Base-by-base conservation (phyloP, 2,113 vertebrate species). In the Talpa occidentalis region DNA sequence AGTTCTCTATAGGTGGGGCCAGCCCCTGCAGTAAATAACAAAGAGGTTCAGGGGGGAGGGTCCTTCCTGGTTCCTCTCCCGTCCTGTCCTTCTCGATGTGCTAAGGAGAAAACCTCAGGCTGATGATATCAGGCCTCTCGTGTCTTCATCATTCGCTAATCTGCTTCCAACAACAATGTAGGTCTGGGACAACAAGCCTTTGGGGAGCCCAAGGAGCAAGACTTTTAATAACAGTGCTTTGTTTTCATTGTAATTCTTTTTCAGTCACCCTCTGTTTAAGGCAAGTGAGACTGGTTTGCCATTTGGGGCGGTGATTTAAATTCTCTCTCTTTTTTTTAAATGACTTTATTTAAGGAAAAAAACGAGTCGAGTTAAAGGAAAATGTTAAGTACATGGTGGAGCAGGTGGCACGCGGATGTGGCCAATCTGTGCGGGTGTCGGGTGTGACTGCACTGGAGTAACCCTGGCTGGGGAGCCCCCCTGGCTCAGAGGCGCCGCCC, bases 261-360 rank as follows among this genome's bases (percentile, higher is more conserved):
- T 28, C 86, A 19, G 32, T 37, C 52, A 15, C 69, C 69, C 42
- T 90, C 79, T 91, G 81, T 96, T 93, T 77, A 44, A 97, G 77
- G 83, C 93, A 76, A 54, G 74, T 26, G 59, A 84, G 42, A 47
- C 59, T n/a, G 74, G 44, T 85, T 93, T 95, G 93, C 93, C 89
- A 83, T 96, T 95, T 94, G 92, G 89, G 78, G 70, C 87, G 3
- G 76, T 73, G 83, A 95, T 87, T 97, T 96, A 94, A 88, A 96
- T 91, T 89, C 81, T 37, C 77, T 37, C 77, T 62, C 60, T 74
- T 37, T 60, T 86, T 69, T 78, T 64, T 32, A 83, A 93, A 37
- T 66, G 83, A 76, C 76, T 93, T 96, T 83, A 93, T 96, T 85
- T 97, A 84, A 96, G 95, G 37, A 91, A 96, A 90, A 91, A 62